Base-by-base conservation (phyloP, 1,140 invertebrate genomes). In the Drosophila jambulina region DNA sequence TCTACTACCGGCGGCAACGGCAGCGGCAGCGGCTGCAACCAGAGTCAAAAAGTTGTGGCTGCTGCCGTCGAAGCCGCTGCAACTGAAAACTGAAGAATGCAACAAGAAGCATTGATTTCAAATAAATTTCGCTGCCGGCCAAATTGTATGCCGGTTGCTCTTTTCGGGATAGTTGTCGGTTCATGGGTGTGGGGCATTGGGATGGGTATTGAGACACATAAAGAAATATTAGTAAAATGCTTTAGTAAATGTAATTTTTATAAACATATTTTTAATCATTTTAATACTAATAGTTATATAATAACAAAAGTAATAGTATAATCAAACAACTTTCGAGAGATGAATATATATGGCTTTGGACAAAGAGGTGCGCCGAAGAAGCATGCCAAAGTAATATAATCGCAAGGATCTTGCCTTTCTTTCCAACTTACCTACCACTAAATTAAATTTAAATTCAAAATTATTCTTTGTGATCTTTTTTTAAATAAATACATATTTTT, bases 101-200 rank as follows among this genome's bases (percentile, higher is more conserved):
- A 90, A 87, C 84, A 87, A 87, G 84, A 87, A 90, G 85, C 85
- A 90, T 90, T 90, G 85, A 90, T 90, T 90, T 90, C 86, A 90
- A 90, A 90, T 90, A 90, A 90, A 90, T 90, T 90, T 90, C 78
- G 85, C 85, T 90, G 85, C 75, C 85, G 85, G 85, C 85, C 85
- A 90, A 90, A 90, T 90, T 90, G 85, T 90, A 85, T 90, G 85
- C 78, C 81, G 84, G 84, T 69, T 87, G 84, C 84, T 72, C 69
- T 77, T 77, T 77, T 77, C 69, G 62, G 75, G 40, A 61, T 77
- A 76, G 71, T 76, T 76, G 74, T 76, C 61, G 74, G 53, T 49
- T 32, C 53, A 34, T 76, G 74, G 74, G 75, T 77, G 75, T 77
- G 75, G 75, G 46, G 40, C 72, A 32, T 34, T 70, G 71, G 49